A percentile compares a stretch with the other conserved stretches of the same genome.
Conservation (phyloP, 2,888 invertebrate genomes). For the Meandrusa payeni region DNA sequence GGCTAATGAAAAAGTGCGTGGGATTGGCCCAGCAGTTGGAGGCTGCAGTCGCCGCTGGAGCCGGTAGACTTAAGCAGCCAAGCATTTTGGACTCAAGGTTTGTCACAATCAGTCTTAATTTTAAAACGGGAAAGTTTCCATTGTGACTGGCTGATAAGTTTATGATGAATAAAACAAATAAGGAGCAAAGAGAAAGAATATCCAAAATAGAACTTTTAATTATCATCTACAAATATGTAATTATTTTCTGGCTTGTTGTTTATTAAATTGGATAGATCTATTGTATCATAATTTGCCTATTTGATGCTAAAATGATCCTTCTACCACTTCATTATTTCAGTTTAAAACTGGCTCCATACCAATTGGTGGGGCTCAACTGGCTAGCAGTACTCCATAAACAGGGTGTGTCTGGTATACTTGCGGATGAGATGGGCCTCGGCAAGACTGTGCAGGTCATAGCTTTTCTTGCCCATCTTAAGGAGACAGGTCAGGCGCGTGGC, state of each 20-base stretch:
- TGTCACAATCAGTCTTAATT: too few relatives aligned
- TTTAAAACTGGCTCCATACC: constrained; percentile 90
- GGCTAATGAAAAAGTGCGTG: constrained; percentile 92
- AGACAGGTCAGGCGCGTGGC: constrained; percentile 85
- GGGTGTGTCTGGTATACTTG: constrained; percentile 95
- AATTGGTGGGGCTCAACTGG: constrained; percentile 96
- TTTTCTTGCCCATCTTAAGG: constrained; percentile 93
- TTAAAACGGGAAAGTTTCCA: too few relatives aligned
- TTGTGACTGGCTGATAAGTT: too few relatives aligned
- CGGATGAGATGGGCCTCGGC: constrained; percentile 98
- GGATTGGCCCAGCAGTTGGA: constrained; percentile 90
- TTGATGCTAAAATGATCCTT: too few relatives aligned
- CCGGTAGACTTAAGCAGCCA: constrained; percentile 89
- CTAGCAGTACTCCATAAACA: constrained; percentile 93
- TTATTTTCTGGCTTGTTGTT: too few relatives aligned
- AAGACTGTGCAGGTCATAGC: constrained; percentile 97
- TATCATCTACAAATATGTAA: too few relatives aligned
- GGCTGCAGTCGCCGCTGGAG: constrained; percentile 87
- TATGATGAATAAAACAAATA: too few relatives aligned
- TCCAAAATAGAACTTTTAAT: too few relatives aligned
- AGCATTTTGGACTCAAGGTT: constrained; percentile 83
- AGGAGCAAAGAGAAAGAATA: too few relatives aligned
- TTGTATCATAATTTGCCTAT: too few relatives aligned
- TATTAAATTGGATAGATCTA: too few relatives aligned
- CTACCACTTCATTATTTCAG: constrained; percentile 72